Evolutionary conservation across 1,140 invertebrate species (phyloP).

Genomic region (Dufourea novaeangliae): DNA sequence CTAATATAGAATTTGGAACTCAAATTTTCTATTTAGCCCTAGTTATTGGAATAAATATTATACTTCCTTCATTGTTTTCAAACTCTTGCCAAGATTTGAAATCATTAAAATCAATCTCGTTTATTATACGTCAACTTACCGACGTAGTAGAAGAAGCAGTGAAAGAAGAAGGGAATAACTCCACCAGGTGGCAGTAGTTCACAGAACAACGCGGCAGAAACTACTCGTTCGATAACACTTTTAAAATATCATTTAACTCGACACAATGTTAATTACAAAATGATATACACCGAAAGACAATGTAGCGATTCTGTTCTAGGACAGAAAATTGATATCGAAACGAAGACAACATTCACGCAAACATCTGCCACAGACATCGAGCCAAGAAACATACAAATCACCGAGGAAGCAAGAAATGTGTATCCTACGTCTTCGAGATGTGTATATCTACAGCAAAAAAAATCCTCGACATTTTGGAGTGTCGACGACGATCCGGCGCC

Average conservation of each 20-base stretch:
- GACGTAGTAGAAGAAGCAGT: neutral
- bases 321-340: neutral
- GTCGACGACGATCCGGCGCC: constrained; percentile 52
- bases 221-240: constrained; percentile 25
- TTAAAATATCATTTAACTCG: neutral
- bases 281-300: no score
- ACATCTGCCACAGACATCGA: neutral
- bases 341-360: constrained; percentile 47
- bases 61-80: no score
- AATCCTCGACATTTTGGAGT: constrained; percentile 7
- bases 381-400: neutral
- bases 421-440: constrained; percentile 55
- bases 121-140: constrained; percentile 24
- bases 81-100: no score
- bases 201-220: neutral
- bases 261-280: neutral
- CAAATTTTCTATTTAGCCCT: no score
- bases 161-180: neutral
- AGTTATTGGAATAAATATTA: no score
- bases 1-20: no score
- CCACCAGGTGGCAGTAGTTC: constrained; percentile 41
- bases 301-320: neutral
- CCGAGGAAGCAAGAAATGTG: neutral
- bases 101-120: no score
- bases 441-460: constrained; percentile 30